A percentile compares a stretch with the other conserved stretches of the same genome.
Evolutionary conservation across 2,797 vertebrate genomes (phyloP).

Genomic region (Lepidocolaptes lacrymiger): DNA sequence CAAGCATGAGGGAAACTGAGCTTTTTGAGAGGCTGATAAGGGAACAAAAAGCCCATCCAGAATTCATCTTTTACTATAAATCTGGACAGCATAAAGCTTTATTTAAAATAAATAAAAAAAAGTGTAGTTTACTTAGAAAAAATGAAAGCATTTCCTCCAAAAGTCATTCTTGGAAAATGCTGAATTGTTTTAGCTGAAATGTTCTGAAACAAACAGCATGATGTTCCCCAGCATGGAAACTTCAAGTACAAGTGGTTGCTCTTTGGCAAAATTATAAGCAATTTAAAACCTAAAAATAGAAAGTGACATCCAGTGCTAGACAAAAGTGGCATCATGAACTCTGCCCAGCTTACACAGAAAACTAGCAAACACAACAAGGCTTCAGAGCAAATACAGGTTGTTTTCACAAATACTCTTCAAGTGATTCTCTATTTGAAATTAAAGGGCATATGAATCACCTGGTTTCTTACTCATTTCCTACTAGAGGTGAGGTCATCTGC

Average conservation of each 20-base stretch:
- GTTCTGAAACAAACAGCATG: constrained; percentile 30
- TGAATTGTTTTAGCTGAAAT: background rate
- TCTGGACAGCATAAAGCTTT: background rate
- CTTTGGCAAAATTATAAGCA: constrained; percentile 30
- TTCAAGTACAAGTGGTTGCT: background rate
- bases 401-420: background rate
- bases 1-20: background rate
- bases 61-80: background rate
- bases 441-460: background rate
- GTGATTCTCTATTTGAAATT: background rate
- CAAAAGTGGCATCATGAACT: background rate
- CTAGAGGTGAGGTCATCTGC: background rate
- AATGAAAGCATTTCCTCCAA: background rate
- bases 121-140: background rate
- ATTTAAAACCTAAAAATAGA: constrained; percentile 32
- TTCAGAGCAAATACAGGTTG: background rate
- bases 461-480: background rate
- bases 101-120: background rate
- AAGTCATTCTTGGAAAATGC: constrained; percentile 1
- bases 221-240: background rate
- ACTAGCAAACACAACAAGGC: background rate
- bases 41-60: background rate
- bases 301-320: background rate
- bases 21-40: background rate
- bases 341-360: background rate